These are phyloP conservation scores for Biston betularia DNA, from an alignment of 2,888 invertebrate genomes.

Conservation along the genomic window DNA sequence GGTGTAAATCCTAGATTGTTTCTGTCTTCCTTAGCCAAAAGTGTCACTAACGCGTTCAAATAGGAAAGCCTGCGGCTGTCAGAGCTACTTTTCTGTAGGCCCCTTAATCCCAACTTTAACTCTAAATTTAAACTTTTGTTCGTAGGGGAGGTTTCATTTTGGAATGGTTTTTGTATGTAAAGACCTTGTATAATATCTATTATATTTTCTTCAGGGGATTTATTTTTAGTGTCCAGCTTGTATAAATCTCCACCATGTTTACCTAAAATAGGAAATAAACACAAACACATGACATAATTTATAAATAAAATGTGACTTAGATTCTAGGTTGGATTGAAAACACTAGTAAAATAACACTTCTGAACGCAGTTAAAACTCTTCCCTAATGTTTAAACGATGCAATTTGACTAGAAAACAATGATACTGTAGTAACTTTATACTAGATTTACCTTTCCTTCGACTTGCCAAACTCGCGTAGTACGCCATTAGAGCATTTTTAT, in stretches of 20 bases:
- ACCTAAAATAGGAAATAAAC: constrained; percentile 64
- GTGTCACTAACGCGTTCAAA: constrained; percentile 95
- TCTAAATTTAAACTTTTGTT: constrained; percentile 69
- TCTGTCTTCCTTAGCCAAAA: constrained; percentile 89
- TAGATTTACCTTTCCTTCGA: constrained; percentile 81
- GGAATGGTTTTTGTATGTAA: constrained; percentile 76
- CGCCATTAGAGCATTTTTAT: constrained; percentile 79
- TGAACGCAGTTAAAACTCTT: background rate
- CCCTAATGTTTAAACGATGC: constrained; percentile 7
- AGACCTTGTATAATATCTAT: constrained; percentile 88
- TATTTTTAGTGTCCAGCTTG: constrained; percentile 86
- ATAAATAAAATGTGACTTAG: constrained; percentile 34
- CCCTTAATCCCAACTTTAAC: constrained; percentile 86
- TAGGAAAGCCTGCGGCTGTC: constrained; percentile 94
- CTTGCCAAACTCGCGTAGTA: constrained; percentile 79
- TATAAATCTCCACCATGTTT: constrained; percentile 88
- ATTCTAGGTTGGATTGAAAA: constrained; percentile 35
- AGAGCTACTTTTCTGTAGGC: constrained; percentile 88
- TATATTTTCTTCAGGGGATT: constrained; percentile 87
- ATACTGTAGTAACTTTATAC: constrained; percentile 38
- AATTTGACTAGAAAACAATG: constrained; percentile 35
- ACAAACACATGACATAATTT: constrained; percentile 29
- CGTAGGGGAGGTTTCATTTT: constrained; percentile 76
- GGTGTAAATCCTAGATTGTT: constrained; percentile 89
- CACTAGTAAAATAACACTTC: constrained; percentile 6